phyloP scores from a whole-genome alignment of 2,797 vertebrate species.

The Aulostomus chinensis region DNA sequence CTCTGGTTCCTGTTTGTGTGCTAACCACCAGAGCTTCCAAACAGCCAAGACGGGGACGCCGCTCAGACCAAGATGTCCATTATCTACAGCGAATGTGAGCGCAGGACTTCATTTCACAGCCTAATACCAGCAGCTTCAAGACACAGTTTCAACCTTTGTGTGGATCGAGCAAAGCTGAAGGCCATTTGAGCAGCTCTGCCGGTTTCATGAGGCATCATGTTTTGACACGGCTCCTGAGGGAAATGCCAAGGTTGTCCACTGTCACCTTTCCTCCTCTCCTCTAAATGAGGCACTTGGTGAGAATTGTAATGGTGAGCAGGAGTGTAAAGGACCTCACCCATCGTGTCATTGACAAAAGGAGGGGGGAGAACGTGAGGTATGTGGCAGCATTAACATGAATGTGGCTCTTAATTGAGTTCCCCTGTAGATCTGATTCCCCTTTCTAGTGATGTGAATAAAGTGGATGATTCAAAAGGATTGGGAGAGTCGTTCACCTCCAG shows the following conservation, averaged over 20 bases:
- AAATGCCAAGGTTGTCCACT: conserved; percentile 55
- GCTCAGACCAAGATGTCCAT: conserved; percentile 69
- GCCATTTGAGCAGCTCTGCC: conserved; percentile 44
- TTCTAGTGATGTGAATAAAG: conserved; percentile 27
- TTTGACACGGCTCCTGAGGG: conserved; percentile 57
- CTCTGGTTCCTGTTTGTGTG: conserved; percentile 57
- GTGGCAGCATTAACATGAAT: conserved; percentile 31
- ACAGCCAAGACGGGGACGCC: conserved; percentile 59
- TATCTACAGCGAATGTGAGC: conserved; percentile 65
- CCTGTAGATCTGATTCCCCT: conserved; percentile 23
- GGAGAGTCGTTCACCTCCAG: conserved; percentile 34
- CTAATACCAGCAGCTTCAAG: conserved; percentile 61
- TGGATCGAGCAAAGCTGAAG: conserved; percentile 35
- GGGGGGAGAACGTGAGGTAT: conserved; percentile 44
- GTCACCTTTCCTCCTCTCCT: conserved; percentile 50
- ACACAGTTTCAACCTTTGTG: conserved; percentile 45
- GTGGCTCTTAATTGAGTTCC: conserved; percentile 58
- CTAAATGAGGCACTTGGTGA: conserved; percentile 51
- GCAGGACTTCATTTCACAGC: conserved; percentile 69
- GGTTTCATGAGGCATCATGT: conserved; percentile 50
- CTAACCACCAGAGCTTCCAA: conserved; percentile 58
- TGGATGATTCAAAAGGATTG: conserved; percentile 44
- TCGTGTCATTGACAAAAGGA: conserved; percentile 55
- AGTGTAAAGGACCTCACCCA: conserved; percentile 49
- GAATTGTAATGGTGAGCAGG: conserved; percentile 46